Evolutionary conservation across 2,888 invertebrate genomes (phyloP).

Genomic region (Ichneumoninae sp.): DNA sequence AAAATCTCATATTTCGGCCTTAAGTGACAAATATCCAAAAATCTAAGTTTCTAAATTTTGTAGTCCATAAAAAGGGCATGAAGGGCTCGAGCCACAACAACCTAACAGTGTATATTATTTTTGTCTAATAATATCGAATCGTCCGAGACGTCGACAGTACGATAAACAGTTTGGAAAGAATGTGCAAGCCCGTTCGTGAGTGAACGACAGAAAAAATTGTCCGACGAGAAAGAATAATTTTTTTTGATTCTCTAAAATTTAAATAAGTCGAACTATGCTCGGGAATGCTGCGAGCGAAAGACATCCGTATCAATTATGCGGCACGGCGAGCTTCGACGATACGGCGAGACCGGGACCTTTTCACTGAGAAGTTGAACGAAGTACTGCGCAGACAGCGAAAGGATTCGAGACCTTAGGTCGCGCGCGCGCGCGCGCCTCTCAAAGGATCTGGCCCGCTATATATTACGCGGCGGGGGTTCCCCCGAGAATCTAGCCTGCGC

Average conservation of each 20-base stretch:
- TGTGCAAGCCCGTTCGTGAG: neutral
- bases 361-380: slow-evolving; percentile 61
- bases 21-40: no score
- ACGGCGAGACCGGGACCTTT: slow-evolving; percentile 26
- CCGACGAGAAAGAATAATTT: neutral
- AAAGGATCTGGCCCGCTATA: slow-evolving; percentile 82
- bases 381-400: slow-evolving; percentile 78
- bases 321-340: slow-evolving; percentile 75
- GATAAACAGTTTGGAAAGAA: neutral
- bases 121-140: neutral
- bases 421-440: slow-evolving; percentile 79
- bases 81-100: neutral
- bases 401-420: slow-evolving; percentile 51
- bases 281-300: slow-evolving; percentile 75
- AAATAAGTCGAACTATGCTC: slow-evolving; percentile 76
- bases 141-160: no score
- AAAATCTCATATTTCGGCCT: neutral
- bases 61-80: no score
- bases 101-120: neutral
- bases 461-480: slow-evolving; percentile 82
- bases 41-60: no score
- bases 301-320: slow-evolving; percentile 83
- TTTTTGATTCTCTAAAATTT: slow-evolving; percentile 69
- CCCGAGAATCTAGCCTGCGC: slow-evolving; percentile 65
- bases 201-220: neutral